These are phyloP conservation scores for Onthophagus taurus DNA, from an alignment of 1,140 invertebrate species.

Conservation along the genomic window DNA sequence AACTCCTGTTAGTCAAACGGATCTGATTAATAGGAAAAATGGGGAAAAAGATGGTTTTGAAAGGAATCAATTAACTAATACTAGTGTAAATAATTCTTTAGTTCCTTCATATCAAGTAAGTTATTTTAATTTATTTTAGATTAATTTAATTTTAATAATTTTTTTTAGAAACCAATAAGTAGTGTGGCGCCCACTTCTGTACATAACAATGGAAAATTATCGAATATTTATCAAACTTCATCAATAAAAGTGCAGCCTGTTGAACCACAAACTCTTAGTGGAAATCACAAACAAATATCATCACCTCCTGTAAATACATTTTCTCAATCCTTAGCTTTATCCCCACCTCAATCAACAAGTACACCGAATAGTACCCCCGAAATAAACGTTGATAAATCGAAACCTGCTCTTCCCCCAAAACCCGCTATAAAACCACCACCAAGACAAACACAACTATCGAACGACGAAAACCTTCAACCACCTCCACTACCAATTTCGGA, in stretches of 20 bases:
- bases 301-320: slow-evolving; percentile 37
- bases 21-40: slow-evolving; percentile 29
- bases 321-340: slow-evolving; percentile 42
- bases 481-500: slow-evolving; percentile 34
- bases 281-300: slow-evolving; percentile 35
- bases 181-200: slow-evolving; percentile 69
- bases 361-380: slow-evolving; percentile 47
- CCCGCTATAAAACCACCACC: slow-evolving; percentile 48
- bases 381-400: slow-evolving; percentile 42
- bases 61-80: slow-evolving; percentile 2
- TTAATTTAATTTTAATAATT: slow-evolving; percentile 9
- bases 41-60: not conserved
- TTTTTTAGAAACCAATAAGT: slow-evolving; percentile 60
- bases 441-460: slow-evolving; percentile 36
- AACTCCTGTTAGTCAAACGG: slow-evolving; percentile 47
- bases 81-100: slow-evolving; percentile 5
- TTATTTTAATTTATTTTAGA: slow-evolving; percentile 5
- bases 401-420: slow-evolving; percentile 66
- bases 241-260: slow-evolving; percentile 73
- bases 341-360: slow-evolving; percentile 48
- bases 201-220: slow-evolving; percentile 54
- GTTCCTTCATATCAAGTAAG: slow-evolving; percentile 25
- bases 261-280: slow-evolving; percentile 60
- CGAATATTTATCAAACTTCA: slow-evolving; percentile 68
- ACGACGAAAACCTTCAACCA: slow-evolving; percentile 31